phyloP scores from a whole-genome alignment of 2,888 invertebrate genomes.

The Ormyrus labotus region DNA sequence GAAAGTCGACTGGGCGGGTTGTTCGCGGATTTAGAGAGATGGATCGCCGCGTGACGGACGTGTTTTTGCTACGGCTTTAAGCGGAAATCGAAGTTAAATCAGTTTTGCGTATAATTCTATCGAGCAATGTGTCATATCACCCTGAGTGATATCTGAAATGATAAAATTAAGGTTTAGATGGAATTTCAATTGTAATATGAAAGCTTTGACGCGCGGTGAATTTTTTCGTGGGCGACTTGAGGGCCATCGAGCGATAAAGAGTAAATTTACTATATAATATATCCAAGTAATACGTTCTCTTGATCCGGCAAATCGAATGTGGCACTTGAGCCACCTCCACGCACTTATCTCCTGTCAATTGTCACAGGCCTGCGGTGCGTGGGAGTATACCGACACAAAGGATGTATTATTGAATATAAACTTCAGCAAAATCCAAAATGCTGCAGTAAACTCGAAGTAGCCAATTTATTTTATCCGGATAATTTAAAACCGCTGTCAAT shows the following conservation, averaged over 20 bases:
- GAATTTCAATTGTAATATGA: conserved; percentile 1
- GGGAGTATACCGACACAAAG: background rate
- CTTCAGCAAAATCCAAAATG: no score
- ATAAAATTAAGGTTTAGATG: background rate
- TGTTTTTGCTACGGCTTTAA: background rate
- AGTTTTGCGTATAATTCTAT: background rate
- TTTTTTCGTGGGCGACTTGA: background rate
- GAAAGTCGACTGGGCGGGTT: no score
- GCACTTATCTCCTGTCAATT: conserved; percentile 33
- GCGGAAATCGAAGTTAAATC: background rate
- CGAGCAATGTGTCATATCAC: no score
- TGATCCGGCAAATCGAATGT: conserved; percentile 39
- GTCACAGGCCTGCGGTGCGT: conserved; percentile 2
- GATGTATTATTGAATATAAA: conserved; percentile 1
- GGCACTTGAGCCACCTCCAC: conserved; percentile 19
- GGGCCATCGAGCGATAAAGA: background rate
- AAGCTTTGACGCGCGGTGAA: background rate
- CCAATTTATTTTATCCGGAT: no score
- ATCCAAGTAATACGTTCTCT: conserved; percentile 11
- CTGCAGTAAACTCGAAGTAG: no score
- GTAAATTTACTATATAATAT: background rate
- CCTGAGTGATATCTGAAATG: background rate
- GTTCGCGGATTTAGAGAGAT: no score
- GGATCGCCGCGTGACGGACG: conserved; percentile 12
- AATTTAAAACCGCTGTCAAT: no score